Evolutionary conservation across 2,113 vertebrate species (phyloP).

Genomic region (Oreochromis spilurus): DNA sequence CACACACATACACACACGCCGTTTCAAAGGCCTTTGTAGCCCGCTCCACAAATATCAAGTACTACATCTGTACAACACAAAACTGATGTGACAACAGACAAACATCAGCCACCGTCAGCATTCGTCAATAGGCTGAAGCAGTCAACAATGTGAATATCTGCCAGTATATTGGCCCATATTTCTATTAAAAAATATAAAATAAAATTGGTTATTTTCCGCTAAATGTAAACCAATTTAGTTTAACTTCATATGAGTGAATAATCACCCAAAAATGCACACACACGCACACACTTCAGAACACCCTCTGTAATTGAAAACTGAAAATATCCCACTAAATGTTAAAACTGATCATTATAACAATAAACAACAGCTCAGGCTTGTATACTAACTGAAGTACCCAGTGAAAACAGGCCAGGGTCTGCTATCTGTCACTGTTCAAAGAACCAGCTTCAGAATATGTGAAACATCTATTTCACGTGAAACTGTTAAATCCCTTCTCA

Average conservation of each 20-base stretch:
- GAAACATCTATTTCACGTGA: not conserved
- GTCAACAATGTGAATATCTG: not conserved
- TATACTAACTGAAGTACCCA: not conserved
- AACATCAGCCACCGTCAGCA: not conserved
- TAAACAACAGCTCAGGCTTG: not conserved
- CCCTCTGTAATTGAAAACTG: not conserved
- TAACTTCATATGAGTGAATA: not conserved
- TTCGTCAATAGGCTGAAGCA: not conserved
- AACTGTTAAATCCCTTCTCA: constrained; percentile 1
- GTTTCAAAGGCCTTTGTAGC: not conserved
- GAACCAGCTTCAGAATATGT: constrained; percentile 15
- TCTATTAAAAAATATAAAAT: not conserved
- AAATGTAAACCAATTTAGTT: not conserved
- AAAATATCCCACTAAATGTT: not conserved
- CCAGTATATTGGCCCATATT: not conserved
- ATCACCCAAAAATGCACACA: not conserved
- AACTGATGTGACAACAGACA: not conserved
- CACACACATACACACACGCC: not conserved
- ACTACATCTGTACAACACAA: not conserved
- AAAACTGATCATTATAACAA: not conserved
- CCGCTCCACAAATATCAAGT: not conserved
- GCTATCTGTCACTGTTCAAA: constrained; percentile 9
- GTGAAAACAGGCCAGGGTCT: not conserved
- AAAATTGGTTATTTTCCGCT: not conserved
- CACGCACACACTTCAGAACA: not conserved